These are phyloP conservation scores for Scaptomyza graminum DNA, from an alignment of 1,140 invertebrate genomes.

Conservation along the genomic window DNA sequence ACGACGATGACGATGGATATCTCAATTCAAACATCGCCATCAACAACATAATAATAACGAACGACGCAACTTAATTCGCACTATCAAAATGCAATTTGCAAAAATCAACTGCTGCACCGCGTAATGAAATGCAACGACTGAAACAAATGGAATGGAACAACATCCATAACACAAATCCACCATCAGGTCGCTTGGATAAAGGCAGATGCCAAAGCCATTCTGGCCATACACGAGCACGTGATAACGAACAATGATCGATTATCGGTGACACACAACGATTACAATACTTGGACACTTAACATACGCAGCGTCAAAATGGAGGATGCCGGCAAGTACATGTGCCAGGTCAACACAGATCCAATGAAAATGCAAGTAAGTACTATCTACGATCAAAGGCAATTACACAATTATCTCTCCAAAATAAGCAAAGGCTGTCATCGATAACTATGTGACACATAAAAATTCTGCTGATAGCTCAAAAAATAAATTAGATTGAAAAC, in stretches of 20 bases:
- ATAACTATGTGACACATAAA: slow-evolving; percentile 2
- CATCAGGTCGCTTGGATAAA: slow-evolving; percentile 96
- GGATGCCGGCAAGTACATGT: slow-evolving; percentile 95
- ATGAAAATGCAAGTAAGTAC: slow-evolving; percentile 94
- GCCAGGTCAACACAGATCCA: slow-evolving; percentile 96
- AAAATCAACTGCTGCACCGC: slow-evolving; percentile 33
- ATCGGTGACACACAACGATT: slow-evolving; percentile 93
- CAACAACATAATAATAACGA: slow-evolving; percentile 2
- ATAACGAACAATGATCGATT: slow-evolving; percentile 95
- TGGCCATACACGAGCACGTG: slow-evolving; percentile 95
- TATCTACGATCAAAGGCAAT: background rate
- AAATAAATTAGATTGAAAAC: no score
- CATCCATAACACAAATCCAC: slow-evolving; percentile 31
- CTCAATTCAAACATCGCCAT: background rate
- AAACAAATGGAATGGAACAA: slow-evolving; percentile 24
- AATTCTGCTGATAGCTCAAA: no score
- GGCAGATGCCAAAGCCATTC: slow-evolving; percentile 94
- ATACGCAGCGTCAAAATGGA: slow-evolving; percentile 92
- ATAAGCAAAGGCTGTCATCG: background rate
- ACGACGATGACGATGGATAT: background rate
- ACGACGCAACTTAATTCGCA: slow-evolving; percentile 14
- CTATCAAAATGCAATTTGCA: slow-evolving; percentile 69
- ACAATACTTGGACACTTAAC: slow-evolving; percentile 94
- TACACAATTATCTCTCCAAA: background rate
- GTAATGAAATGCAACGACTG: slow-evolving; percentile 41